These are phyloP conservation scores for Coregonus clupeaformis DNA, from an alignment of 2,113 vertebrate species.

Conservation along the genomic window DNA sequence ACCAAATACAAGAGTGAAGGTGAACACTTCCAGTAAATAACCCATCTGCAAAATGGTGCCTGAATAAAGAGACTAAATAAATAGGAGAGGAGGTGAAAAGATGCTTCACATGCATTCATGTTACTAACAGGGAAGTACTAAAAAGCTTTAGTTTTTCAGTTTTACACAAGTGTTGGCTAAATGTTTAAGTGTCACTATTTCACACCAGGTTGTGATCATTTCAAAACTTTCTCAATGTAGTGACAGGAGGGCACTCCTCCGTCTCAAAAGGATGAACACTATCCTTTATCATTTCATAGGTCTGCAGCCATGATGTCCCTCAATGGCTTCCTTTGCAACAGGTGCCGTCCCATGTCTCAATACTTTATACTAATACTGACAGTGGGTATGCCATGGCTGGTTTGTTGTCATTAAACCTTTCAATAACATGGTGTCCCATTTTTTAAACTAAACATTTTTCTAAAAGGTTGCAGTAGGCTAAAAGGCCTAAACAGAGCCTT, in stretches of 20 bases:
- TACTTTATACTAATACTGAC: too few relatives aligned
- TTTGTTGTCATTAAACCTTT: too few relatives aligned
- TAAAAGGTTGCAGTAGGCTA: too few relatives aligned
- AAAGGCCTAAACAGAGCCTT: too few relatives aligned
- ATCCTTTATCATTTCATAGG: not conserved
- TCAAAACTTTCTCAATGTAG: conserved; percentile 14
- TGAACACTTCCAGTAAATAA: not conserved
- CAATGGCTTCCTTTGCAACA: not conserved
- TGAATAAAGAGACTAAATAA: not conserved
- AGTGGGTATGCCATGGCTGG: too few relatives aligned
- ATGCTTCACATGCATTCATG: not conserved
- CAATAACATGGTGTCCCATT: too few relatives aligned
- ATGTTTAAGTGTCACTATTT: not conserved
- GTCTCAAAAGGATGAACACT: too few relatives aligned
- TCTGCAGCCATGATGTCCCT: not conserved
- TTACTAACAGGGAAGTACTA: conserved; percentile 7
- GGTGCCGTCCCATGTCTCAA: not conserved
- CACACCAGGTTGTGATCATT: not conserved
- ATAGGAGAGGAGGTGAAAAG: not conserved
- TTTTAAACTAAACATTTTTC: too few relatives aligned
- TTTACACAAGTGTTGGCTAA: not conserved
- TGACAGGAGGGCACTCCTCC: not conserved
- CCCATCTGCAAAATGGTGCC: not conserved
- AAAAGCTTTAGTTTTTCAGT: not conserved
- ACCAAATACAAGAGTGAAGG: not conserved